These are phyloP conservation scores for Sinelater perroti DNA, from an alignment of 2,888 invertebrate species.

Conservation along the genomic window DNA sequence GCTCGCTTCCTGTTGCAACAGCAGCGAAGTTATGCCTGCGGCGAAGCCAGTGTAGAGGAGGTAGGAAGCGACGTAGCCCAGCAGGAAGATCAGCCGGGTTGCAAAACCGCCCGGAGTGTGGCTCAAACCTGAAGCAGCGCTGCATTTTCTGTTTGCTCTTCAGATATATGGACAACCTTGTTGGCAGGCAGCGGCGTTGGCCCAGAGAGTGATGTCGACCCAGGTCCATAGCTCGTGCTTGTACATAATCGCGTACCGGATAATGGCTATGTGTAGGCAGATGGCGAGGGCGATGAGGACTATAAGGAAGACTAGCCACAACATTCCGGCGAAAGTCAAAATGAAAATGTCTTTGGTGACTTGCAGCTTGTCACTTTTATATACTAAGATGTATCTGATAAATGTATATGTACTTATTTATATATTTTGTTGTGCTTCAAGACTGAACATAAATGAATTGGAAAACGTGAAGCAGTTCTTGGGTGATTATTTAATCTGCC, in stretches of 20 bases:
- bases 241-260: slow-evolving; percentile 44
- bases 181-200: slow-evolving; percentile 56
- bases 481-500: no score
- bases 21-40: slow-evolving; percentile 54
- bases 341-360: slow-evolving; percentile 54
- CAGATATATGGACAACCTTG: slow-evolving; percentile 47
- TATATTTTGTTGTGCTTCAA: no score
- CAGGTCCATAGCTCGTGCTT: slow-evolving; percentile 49
- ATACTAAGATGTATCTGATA: slow-evolving; percentile 50
- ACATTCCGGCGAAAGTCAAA: slow-evolving; percentile 51
- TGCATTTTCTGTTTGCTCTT: slow-evolving; percentile 2
- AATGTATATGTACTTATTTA: slow-evolving; percentile 17
- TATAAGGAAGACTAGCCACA: slow-evolving; percentile 53
- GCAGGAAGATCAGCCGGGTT: slow-evolving; percentile 50
- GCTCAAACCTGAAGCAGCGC: slow-evolving; percentile 48
- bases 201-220: slow-evolving; percentile 56
- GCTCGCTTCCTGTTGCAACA: slow-evolving; percentile 48
- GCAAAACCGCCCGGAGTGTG: slow-evolving; percentile 51
- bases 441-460: no score
- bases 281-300: slow-evolving; percentile 48
- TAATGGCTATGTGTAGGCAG: slow-evolving; percentile 48
- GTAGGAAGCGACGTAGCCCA: slow-evolving; percentile 53
- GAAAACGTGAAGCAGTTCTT: no score
- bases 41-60: slow-evolving; percentile 55
- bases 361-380: slow-evolving; percentile 46